Evolutionary conservation across 2,113 vertebrate genomes (phyloP).

Genomic region (Columba janthina): DNA sequence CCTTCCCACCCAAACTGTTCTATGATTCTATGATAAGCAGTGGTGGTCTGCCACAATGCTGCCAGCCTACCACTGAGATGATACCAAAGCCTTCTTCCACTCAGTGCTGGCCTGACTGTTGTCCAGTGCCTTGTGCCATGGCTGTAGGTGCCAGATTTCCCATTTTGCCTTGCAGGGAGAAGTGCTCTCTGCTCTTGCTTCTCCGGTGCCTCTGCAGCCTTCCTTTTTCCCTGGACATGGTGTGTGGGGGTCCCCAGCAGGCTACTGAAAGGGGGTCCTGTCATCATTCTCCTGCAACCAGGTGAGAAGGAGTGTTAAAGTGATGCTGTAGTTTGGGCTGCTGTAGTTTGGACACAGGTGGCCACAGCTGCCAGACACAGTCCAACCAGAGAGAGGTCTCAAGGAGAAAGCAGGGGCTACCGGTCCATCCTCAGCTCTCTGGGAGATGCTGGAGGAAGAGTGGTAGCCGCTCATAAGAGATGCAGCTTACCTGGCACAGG

Average conservation of each 20-base stretch:
- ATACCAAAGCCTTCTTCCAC: not conserved
- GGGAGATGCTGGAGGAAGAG: not conserved
- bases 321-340: not conserved
- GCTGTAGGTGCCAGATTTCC: not conserved
- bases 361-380: not conserved
- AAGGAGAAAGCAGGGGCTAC: not conserved
- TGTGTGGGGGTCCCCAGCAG: not conserved
- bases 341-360: not conserved
- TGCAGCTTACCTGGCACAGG: not conserved
- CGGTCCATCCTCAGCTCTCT: not conserved
- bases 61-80: not conserved
- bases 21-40: not conserved
- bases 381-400: not conserved
- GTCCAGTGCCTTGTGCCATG: not conserved
- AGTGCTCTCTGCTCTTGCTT: not conserved
- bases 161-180: not conserved
- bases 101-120: not conserved
- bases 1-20: too few relatives aligned
- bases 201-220: not conserved
- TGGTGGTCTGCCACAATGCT: not conserved
- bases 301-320: not conserved
- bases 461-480: not conserved
- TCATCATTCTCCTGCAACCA: not conserved
- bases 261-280: not conserved
- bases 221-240: not conserved